Percentiles rank a stretch among this genome's conserved stretches.
phyloP scores from a whole-genome alignment of 2,113 vertebrate genomes.

The Myanophis thanlyinensis region DNA sequence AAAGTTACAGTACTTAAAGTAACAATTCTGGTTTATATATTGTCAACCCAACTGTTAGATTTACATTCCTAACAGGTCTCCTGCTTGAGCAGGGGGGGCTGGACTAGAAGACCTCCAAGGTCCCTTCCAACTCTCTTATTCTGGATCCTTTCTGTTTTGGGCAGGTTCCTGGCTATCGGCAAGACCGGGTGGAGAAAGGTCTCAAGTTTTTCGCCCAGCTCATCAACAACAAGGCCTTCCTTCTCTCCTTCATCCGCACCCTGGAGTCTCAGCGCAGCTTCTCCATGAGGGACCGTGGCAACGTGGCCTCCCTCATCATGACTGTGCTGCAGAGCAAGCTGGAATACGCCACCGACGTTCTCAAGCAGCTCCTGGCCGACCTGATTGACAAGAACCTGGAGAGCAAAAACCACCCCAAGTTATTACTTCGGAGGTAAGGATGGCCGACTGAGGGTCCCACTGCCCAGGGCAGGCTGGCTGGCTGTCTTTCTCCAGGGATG shows the following conservation, averaged over 20 bases:
- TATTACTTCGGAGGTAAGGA: constrained; percentile 88
- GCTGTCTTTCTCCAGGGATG: neutral
- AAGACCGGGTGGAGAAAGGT: constrained; percentile 94
- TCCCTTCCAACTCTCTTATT: neutral
- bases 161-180: constrained; percentile 94
- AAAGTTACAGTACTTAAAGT: too few species aligned
- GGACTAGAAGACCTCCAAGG: neutral
- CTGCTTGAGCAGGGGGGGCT: neutral
- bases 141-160: neutral
- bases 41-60: too few species aligned
- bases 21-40: too few species aligned
- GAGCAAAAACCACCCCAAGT: constrained; percentile 98
- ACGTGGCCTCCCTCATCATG: constrained; percentile 97
- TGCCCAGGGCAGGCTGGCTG: rapidly evolving
- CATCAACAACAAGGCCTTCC: constrained; percentile 97
- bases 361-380: constrained; percentile 95
- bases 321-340: constrained; percentile 95
- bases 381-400: constrained; percentile 99
- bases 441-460: rapidly evolving
- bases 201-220: constrained; percentile 96
- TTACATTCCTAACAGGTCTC: too few species aligned
- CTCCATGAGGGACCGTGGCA: constrained; percentile 96
- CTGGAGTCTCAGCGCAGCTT: constrained; percentile 95
- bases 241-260: constrained; percentile 95
- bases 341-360: constrained; percentile 94